Base-by-base conservation (phyloP, 2,113 vertebrate species). In the Toxotes jaculatrix region DNA sequence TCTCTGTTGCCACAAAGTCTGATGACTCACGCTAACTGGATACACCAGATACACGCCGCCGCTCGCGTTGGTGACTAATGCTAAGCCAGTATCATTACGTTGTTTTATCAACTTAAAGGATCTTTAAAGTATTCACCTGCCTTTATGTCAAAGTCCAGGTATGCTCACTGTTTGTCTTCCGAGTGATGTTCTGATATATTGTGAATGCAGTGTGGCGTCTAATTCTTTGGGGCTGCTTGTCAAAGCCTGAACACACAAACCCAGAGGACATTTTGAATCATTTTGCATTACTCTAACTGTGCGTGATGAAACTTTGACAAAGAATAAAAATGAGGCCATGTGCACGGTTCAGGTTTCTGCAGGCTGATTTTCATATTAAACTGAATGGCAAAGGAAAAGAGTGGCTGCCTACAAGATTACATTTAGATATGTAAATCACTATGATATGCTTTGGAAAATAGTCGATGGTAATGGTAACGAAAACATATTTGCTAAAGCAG, bases 21-120 rank as follows among this genome's bases (percentile, higher is more conserved):
- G 10, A 56, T 93, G 90, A 93, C 51, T 93, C 87, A 91, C 6
- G 2, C 34, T 59, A 82, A 83, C 70, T 77, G 83, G 87, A 86
- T 82, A 61, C 82, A 90, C 78, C 36, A 61, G 70, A 82, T 82
- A 34, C 4, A 1, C 27, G 27, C 56, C 4, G 7, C 55, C n/a
- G 3, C 59, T 85, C 27, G 4, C 36, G 34, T n/a, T 7, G 8
- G 19, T 92, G 87, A 90, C 82, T 89, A 86, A 92, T 27, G 11
- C 19, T 19, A 11, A 68, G 49, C 40, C 2, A 4, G 69, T 55
- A 51, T 80, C 47, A 53, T 42, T 69, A 16, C 14, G 5, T 66
- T 64, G 67, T 78, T 82, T 71, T 27, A 76, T 82, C 43, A 43
- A 6, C 32, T 43, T 6, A 9, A n/a, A 23, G 16, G 19, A 74